These are phyloP conservation scores for Sarcophilus harrisii DNA, from an alignment of 2,797 vertebrate species.

Conservation along the genomic window DNA sequence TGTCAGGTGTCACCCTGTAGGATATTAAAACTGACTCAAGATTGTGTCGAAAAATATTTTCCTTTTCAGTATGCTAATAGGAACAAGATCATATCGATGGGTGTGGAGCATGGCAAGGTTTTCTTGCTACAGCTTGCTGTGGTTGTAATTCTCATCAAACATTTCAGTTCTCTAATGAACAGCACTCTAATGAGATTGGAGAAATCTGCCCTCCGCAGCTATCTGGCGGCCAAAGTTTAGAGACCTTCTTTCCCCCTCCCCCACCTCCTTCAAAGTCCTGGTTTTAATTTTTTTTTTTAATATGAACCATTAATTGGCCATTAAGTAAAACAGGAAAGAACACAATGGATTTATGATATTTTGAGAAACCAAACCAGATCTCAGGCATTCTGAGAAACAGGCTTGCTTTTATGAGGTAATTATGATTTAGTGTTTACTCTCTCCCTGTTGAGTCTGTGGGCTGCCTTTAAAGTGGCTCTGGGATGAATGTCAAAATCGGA, in stretches of 20 bases:
- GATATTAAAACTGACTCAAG: conserved; percentile 81
- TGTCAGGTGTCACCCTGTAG: conserved; percentile 78
- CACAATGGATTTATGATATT: conserved; percentile 84
- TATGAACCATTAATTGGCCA: conserved; percentile 83
- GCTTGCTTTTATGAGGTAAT: conserved; percentile 83
- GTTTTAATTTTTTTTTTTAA: conserved; percentile 81
- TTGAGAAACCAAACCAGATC: conserved; percentile 79
- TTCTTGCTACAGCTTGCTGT: conserved; percentile 17
- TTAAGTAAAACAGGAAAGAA: conserved; percentile 81
- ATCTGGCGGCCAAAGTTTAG: conserved; percentile 67
- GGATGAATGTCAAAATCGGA: conserved; percentile 80
- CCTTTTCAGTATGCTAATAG: conserved; percentile 78
- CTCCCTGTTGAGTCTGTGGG: conserved; percentile 80
- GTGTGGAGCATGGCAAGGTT: neutral
- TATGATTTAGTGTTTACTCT: conserved; percentile 85
- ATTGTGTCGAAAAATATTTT: conserved; percentile 80
- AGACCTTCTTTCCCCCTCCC: conserved; percentile 65
- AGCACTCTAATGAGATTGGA: conserved; percentile 77
- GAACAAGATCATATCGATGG: conserved; percentile 40
- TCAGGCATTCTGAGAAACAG: conserved; percentile 80
- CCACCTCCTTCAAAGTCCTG: conserved; percentile 59
- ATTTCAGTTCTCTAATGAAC: conserved; percentile 79
- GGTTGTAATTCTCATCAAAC: neutral
- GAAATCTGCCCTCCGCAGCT: conserved; percentile 60
- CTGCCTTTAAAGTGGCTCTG: conserved; percentile 82